Percentiles rank a stretch among this genome's conserved stretches.
Conservation (phyloP, 2,888 invertebrate species). For the Vesta saturnalis region DNA sequence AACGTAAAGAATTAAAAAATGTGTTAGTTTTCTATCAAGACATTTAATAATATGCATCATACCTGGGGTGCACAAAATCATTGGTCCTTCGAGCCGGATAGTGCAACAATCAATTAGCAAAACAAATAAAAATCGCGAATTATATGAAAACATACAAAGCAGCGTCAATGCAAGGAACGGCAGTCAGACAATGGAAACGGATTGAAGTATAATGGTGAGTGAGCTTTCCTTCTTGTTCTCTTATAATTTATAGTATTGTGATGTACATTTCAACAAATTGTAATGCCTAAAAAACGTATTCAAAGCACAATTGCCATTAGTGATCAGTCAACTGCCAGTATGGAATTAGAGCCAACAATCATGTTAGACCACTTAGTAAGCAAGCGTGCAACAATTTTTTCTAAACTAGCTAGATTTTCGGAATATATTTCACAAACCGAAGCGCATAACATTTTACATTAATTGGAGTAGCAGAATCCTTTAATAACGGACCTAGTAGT, state of each 20-base stretch:
- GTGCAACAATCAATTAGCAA: neutral
- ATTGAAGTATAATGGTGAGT: neutral
- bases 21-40: too few species aligned
- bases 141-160: neutral
- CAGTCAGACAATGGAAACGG: neutral
- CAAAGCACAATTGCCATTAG: neutral
- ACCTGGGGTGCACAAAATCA: too few species aligned
- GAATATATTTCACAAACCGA: too few species aligned
- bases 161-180: neutral
- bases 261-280: neutral
- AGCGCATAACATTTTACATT: neutral
- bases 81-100: neutral
- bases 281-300: neutral
- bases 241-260: neutral
- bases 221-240: neutral
- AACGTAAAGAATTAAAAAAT: too few species aligned
- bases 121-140: neutral
- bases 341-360: neutral
- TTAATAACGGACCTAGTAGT: conserved; percentile 2
- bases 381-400: neutral
- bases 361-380: neutral
- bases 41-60: too few species aligned
- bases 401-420: neutral
- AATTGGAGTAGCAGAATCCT: neutral
- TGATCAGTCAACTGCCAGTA: neutral